A percentile compares a stretch with the other conserved stretches of the same genome.
Conservation (phyloP, 1,140 invertebrate species). For the Pomacea maculata region DNA sequence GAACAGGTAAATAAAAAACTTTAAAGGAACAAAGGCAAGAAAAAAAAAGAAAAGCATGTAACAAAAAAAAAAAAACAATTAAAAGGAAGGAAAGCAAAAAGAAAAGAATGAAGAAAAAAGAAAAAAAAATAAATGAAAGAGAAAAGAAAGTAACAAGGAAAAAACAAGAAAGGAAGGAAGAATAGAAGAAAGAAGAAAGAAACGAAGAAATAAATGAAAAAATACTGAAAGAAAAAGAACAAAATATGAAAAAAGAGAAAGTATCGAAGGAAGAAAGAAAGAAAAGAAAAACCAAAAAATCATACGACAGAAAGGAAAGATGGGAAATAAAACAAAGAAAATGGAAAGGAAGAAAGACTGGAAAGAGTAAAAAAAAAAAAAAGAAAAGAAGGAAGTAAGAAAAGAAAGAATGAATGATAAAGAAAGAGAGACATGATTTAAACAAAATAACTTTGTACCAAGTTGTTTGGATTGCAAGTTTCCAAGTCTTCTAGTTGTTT, state of each 20-base stretch:
- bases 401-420: no score
- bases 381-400: not conserved
- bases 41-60: not conserved
- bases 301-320: not conserved
- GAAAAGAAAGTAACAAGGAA: not conserved
- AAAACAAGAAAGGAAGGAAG: not conserved
- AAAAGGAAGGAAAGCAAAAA: not conserved
- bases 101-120: not conserved
- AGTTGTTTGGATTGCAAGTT: no score
- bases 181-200: slow-evolving; percentile 6
- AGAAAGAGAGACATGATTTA: no score
- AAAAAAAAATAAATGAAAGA: not conserved
- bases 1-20: no score
- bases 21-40: no score
- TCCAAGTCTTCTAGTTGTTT: no score
- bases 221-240: not conserved
- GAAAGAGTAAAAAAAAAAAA: slow-evolving; percentile 8
- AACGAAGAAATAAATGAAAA: not conserved
- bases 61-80: not conserved
- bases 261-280: slow-evolving; percentile 2
- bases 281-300: not conserved
- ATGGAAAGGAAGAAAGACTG: slow-evolving; percentile 4
- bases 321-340: slow-evolving; percentile 7
- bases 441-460: no score
- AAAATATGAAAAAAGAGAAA: slow-evolving; percentile 12